phyloP scores from a whole-genome alignment of 2,797 vertebrate genomes.

The Rhinatrema bivittatum region DNA sequence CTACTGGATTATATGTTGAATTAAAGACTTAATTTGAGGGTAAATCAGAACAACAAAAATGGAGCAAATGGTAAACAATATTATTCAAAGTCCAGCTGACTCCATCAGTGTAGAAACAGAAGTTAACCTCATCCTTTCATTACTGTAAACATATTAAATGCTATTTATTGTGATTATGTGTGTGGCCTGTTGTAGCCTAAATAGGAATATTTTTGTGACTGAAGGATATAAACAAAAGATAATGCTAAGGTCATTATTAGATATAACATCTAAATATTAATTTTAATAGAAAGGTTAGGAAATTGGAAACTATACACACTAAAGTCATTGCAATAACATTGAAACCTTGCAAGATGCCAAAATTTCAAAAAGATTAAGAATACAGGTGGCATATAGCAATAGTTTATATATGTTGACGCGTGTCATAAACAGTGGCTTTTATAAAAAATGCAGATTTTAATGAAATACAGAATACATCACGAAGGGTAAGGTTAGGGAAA shows the following conservation, averaged over 20 bases:
- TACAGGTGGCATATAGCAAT: slow-evolving; percentile 54
- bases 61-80: slow-evolving; percentile 70
- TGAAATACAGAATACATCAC: slow-evolving; percentile 17
- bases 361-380: slow-evolving; percentile 31
- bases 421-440: slow-evolving; percentile 52
- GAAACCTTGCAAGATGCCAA: slow-evolving; percentile 8
- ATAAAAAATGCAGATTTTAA: slow-evolving; percentile 8
- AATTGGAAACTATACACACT: slow-evolving; percentile 27
- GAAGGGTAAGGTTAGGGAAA: not conserved
- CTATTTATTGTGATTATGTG: slow-evolving; percentile 83
- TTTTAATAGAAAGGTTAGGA: slow-evolving; percentile 63
- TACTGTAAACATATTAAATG: slow-evolving; percentile 87
- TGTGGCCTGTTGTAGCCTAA: slow-evolving; percentile 64
- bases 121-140: slow-evolving; percentile 63
- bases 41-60: slow-evolving; percentile 72
- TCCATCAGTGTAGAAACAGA: slow-evolving; percentile 70
- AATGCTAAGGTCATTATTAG: slow-evolving; percentile 53
- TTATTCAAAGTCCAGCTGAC: slow-evolving; percentile 64
- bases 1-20: slow-evolving; percentile 62
- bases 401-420: slow-evolving; percentile 38
- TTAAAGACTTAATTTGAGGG: slow-evolving; percentile 64
- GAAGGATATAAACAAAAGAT: slow-evolving; percentile 67
- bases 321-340: slow-evolving; percentile 32
- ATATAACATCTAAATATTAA: slow-evolving; percentile 71
- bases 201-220: slow-evolving; percentile 74